Evolutionary conservation across 2,797 vertebrate genomes (phyloP).

Genomic region (Chrosomus eos): DNA sequence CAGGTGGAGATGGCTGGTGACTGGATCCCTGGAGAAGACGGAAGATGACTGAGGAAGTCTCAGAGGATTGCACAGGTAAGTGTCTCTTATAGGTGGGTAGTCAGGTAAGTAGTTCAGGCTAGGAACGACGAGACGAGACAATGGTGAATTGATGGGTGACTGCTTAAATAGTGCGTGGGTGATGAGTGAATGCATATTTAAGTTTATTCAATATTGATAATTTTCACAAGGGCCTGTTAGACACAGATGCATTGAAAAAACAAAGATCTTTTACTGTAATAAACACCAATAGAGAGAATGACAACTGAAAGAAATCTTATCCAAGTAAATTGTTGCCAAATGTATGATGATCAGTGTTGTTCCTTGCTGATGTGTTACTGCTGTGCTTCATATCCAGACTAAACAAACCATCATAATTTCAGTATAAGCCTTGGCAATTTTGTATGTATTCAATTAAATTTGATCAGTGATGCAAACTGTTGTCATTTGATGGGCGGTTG

Average conservation of each 20-base stretch:
- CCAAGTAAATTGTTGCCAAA: not conserved
- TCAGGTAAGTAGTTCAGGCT: too few relatives aligned
- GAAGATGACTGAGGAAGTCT: too few relatives aligned
- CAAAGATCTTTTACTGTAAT: not conserved
- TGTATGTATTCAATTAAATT: conserved; percentile 43
- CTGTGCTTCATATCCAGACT: conserved; percentile 11
- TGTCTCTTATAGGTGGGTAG: too few relatives aligned
- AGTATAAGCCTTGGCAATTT: conserved; percentile 31
- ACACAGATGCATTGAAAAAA: not conserved
- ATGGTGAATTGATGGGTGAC: too few relatives aligned
- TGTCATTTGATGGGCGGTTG: conserved; percentile 54
- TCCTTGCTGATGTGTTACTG: conserved; percentile 2
- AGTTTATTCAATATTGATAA: too few relatives aligned
- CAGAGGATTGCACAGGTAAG: too few relatives aligned
- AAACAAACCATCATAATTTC: conserved; percentile 15
- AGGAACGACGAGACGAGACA: too few relatives aligned
- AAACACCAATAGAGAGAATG: not conserved
- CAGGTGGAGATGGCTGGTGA: too few relatives aligned
- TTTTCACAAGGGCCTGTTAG: not conserved
- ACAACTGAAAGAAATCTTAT: not conserved
- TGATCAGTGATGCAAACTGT: conserved; percentile 39
- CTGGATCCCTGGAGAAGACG: too few relatives aligned
- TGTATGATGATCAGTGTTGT: not conserved
- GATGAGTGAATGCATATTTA: too few relatives aligned
- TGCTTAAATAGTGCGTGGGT: too few relatives aligned